Conservation (phyloP, 2,888 invertebrate species). For the Eupelmus urozonus region DNA sequence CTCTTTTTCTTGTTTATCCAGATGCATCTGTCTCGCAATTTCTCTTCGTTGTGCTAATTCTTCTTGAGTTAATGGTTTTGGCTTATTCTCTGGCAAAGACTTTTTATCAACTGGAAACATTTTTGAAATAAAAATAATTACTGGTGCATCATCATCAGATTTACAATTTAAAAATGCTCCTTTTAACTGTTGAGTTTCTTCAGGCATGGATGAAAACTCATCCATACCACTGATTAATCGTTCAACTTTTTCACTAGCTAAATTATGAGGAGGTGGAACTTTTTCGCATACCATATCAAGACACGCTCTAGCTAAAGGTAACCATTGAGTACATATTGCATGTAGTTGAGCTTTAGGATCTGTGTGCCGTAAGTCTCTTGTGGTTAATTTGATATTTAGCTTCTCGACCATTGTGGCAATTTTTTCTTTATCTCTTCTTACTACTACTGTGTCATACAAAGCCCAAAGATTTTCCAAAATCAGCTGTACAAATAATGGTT, state of each 20-base stretch:
- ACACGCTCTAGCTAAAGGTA: conserved; percentile 90
- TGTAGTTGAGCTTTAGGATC: conserved; percentile 89
- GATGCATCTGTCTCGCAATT: conserved; percentile 82
- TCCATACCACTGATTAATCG: conserved; percentile 86
- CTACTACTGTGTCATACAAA: conserved; percentile 89
- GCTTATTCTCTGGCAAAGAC: conserved; percentile 87
- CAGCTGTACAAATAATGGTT: conserved; percentile 94
- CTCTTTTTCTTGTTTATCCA: conserved; percentile 78
- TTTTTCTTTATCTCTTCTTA: conserved; percentile 87
- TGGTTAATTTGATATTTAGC: conserved; percentile 86
- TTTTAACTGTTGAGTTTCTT: conserved; percentile 85
- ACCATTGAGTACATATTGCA: conserved; percentile 92
- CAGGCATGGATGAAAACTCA: conserved; percentile 83
- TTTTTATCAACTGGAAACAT: conserved; percentile 91
- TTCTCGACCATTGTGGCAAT: conserved; percentile 85
- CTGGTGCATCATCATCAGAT: conserved; percentile 81
- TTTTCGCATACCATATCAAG: conserved; percentile 88
- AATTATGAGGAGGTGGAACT: conserved; percentile 89
- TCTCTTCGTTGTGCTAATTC: conserved; percentile 86
- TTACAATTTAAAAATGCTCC: conserved; percentile 85
- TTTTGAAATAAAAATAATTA: conserved; percentile 89
- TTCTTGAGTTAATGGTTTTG: conserved; percentile 86
- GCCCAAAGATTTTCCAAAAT: conserved; percentile 94
- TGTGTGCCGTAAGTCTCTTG: conserved; percentile 87
- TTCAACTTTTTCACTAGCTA: conserved; percentile 88